Evolutionary conservation across 2,797 vertebrate genomes (phyloP).

Genomic region (Gymnothorax javanicus): DNA sequence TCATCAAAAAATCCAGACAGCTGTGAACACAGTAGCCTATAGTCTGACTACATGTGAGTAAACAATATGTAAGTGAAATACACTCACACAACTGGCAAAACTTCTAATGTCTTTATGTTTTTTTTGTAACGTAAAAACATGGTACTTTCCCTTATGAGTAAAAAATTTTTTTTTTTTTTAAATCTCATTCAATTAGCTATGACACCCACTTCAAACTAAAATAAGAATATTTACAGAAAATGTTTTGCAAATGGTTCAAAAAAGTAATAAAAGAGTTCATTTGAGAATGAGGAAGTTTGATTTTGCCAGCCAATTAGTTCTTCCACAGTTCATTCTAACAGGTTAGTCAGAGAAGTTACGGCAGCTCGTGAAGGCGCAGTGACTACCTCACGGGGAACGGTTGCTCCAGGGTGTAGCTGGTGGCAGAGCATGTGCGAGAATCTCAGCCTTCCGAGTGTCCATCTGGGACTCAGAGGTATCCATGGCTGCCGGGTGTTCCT

Average conservation of each 20-base stretch:
- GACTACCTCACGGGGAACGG: slow-evolving; percentile 65
- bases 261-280: neutral
- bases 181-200: neutral
- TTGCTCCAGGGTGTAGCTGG: slow-evolving; percentile 62
- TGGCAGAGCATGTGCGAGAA: slow-evolving; percentile 66
- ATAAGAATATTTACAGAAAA: neutral
- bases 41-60: neutral
- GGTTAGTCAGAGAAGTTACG: neutral
- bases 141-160: too few relatives aligned
- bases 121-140: too few relatives aligned
- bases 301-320: neutral
- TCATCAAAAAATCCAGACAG: neutral
- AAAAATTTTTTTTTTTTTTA: neutral
- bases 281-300: neutral
- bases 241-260: neutral
- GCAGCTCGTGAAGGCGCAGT: slow-evolving; percentile 40
- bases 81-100: neutral
- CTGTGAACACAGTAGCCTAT: neutral
- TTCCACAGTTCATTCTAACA: neutral
- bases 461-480: slow-evolving; percentile 63
- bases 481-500: slow-evolving; percentile 77
- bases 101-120: too few relatives aligned
- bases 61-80: neutral
- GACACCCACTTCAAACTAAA: neutral
- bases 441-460: slow-evolving; percentile 67